Evolutionary conservation across 2,113 vertebrate genomes (phyloP), one percentile per base, ranked within the genome.

Genomic region (Paracyprichromis sp.): DNA sequence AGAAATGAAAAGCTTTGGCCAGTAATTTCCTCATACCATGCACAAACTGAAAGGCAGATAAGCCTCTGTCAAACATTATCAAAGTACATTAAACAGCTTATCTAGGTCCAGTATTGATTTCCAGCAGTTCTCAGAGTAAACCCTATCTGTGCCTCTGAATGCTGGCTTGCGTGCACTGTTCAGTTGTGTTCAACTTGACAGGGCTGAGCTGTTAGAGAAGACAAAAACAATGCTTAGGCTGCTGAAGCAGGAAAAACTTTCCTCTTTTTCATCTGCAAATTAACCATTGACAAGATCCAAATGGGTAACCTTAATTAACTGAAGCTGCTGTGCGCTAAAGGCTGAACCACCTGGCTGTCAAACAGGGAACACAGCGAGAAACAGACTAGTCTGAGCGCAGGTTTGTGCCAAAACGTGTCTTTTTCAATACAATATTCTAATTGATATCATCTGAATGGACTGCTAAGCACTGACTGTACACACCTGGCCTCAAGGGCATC

Each of bases 101-200:
- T 88, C 80, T 82, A 71, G 83, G 90, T 85, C 91, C 87, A 87
- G 86, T 92, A 95, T 94, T 92, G 94, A 93, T 94, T 92, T 93
- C 83, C 21, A 71, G 90, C 83, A 73, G 69, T 85, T 89, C 83
- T 73, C 79, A 59, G 34, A 88, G 90, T 84, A 88, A 92, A 94
- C 88, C 90, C 83, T 76, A 88, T 92, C 85, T 66, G 79, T 71
- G 86, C 76, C 47, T 92, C 59, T 86, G 83, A 92, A 76, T 45
- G 83, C 56, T 24, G 89, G 57, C 26, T 36, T 47, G 85, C 21
- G 34, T 43, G 40, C 61, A 43, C 59, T 12, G 21, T 59, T 87
- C 83, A 69, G 81, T 88, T 73, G 29, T 91, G 83, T 87, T 92
- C 66, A 83, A 61, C 89, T 82, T 87, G 83, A 89, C 76, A 85